A percentile compares a stretch with the other conserved stretches of the same genome.
These are phyloP conservation scores for Corythucha ciliata DNA, from an alignment of 2,888 invertebrate genomes.

Conservation along the genomic window DNA sequence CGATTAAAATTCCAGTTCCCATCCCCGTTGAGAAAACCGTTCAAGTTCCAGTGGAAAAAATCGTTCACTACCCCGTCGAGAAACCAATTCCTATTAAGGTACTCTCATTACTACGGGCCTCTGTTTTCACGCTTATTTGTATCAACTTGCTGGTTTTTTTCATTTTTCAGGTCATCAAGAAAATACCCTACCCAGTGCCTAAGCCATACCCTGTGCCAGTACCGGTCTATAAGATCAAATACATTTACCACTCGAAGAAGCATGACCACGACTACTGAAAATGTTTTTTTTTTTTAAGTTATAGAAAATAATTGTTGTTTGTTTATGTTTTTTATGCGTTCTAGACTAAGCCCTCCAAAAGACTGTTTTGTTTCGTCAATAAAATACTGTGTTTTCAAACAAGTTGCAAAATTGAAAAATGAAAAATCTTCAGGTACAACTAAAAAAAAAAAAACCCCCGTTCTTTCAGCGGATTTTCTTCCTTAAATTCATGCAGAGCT, in stretches of 20 bases:
- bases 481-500: no score
- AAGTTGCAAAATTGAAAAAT: background rate
- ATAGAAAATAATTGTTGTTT: background rate
- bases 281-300: background rate
- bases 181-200: slow-evolving; percentile 36
- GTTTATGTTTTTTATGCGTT: background rate
- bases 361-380: background rate
- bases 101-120: no score
- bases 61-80: slow-evolving; percentile 37
- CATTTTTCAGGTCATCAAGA: slow-evolving; percentile 36
- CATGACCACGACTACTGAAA: slow-evolving; percentile 22
- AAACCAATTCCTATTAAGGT: slow-evolving; percentile 34
- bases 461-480: no score
- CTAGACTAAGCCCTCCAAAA: background rate
- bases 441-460: no score
- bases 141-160: no score
- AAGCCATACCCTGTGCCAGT: slow-evolving; percentile 36
- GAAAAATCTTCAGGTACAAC: background rate
- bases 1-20: slow-evolving; percentile 35
- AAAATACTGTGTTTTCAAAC: background rate
- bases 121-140: no score
- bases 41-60: slow-evolving; percentile 35
- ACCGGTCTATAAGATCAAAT: slow-evolving; percentile 36
- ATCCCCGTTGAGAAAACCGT: slow-evolving; percentile 36
- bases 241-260: slow-evolving; percentile 33